Base-by-base conservation (phyloP, 1,140 invertebrate species). In the Neodiprion fabricii region DNA sequence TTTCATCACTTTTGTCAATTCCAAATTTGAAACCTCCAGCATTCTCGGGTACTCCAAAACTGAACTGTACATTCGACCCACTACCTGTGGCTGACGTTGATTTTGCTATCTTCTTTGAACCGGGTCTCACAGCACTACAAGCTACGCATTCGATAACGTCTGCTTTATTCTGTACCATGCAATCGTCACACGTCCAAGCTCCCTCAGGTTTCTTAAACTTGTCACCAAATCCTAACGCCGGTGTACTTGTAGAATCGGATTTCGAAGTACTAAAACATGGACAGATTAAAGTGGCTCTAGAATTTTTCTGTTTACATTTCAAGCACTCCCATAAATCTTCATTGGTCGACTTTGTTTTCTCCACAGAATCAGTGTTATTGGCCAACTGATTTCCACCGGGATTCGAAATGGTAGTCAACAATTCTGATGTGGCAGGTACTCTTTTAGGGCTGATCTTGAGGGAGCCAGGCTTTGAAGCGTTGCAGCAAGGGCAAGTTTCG, bases 201-300 rank as follows among this genome's bases (percentile, higher is more conserved):
- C 87, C 87, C 78, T 85, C 79, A 12, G 86, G 82, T 77, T 88
- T 85, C 74, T 90, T 90, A 81, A 89, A 87, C 71, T 83, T 84
- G 50, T 90, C 82, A 10, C 86, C 88, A 81, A 89, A 90, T 21
- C 86, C 86, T 53, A 74, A 73, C 48, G 72, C 78, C 86, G 47
- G 75, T 70, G 74, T 69, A 70, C 66, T 78, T 61, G 69, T 9
- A 47, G 80, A 49, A 23, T 87, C 90, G 9, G 93, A 92, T 81
- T 92, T 94, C 1, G 90, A 82, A 40, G 92, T 89, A 72, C 92
- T 91, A 82, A 94, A 95, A 76, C 94, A 94, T 23, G 91, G 87
- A 87, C 95, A 96, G 78, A 89, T 91, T 7, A 78, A 79, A 61
- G 86, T 88, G 28, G 88, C 83, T 9, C 80, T 81, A 28, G 88